Evolutionary conservation across 1,140 invertebrate genomes (phyloP), one percentile per base, ranked within the genome.

Genomic region (Anastatus disparis): DNA sequence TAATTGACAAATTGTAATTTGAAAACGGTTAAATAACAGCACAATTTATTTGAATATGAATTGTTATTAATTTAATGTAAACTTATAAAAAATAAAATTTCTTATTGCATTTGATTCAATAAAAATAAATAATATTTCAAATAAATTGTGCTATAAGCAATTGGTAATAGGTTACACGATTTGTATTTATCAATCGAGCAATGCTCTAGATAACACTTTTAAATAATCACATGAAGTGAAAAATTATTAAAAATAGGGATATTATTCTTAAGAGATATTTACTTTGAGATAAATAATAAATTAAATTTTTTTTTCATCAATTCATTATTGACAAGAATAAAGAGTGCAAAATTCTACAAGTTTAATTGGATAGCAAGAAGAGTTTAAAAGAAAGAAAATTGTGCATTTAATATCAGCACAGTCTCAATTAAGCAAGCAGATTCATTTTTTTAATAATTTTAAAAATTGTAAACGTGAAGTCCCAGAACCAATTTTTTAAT

Each of bases 401-500:
- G 12, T 61, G 38, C 17, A 40, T 13, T 17, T 29, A 61, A 35
- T 3, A 59, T 62, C 44, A 70, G 68, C 29, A 70, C 38, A 70
- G 59, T 62, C 67, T 70, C 48, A 62, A 55, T 62, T 61, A 62
- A 70, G 42, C 48, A 62, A 62, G 38, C 40, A 70, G 24, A n/a
- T n/a, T n/a, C n/a, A n/a, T n/a, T n/a, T n/a, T 59, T 58, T 68
- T 12, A 35, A 48, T 17, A 38, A 26, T n/a, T 69, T 31, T 29
- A 53, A 65, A 46, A 68, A 35, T 22, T 58, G 44, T 61, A 61
- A 61, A 40, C 10, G 29, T 44, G 15, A 50, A 52, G 38, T 70
- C 59, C 68, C 68, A 70, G 22, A 70, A 70, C 68, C 59, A 56
- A 46, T 56, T 63, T 40, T 68, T 2, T 59, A 66, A 35, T 27